phyloP scores from a whole-genome alignment of 2,888 invertebrate species.

The Bellardia pandia region DNA sequence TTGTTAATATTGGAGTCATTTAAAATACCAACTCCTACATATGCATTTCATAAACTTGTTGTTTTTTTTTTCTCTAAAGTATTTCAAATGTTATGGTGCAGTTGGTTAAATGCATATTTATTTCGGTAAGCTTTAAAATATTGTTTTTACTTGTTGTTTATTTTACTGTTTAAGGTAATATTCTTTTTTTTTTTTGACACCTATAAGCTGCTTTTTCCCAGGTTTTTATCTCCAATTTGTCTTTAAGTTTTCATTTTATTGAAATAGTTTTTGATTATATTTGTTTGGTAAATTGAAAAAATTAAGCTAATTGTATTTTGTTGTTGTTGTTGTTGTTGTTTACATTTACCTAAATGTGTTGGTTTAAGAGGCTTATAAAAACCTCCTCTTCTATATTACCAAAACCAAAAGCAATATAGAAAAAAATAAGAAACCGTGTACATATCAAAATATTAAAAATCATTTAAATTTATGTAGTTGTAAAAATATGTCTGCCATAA shows the following conservation, averaged over 20 bases:
- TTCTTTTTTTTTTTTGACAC: slow-evolving; percentile 16
- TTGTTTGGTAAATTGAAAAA: not conserved
- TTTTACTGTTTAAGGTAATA: not conserved
- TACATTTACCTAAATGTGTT: not conserved
- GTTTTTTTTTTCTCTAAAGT: not conserved
- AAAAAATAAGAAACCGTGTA: not conserved
- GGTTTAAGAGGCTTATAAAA: slow-evolving; percentile 7
- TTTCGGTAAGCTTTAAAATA: not conserved
- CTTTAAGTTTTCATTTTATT: not conserved
- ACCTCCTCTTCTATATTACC: not conserved
- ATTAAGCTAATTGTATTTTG: not conserved
- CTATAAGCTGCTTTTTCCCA: slow-evolving; percentile 33
- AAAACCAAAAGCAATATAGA: not conserved
- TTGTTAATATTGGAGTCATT: not conserved
- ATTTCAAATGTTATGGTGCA: not conserved
- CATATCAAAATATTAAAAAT: not conserved
- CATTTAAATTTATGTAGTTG: not conserved
- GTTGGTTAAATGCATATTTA: not conserved
- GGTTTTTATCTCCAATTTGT: not conserved
- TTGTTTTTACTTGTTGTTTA: not conserved
- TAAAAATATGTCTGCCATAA: not conserved
- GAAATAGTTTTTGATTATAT: not conserved
- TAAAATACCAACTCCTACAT: slow-evolving; percentile 6
- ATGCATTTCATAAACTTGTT: not conserved
- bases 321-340: not conserved